Base-by-base conservation (phyloP, 2,797 vertebrate species). In the Fratercula arctica region DNA sequence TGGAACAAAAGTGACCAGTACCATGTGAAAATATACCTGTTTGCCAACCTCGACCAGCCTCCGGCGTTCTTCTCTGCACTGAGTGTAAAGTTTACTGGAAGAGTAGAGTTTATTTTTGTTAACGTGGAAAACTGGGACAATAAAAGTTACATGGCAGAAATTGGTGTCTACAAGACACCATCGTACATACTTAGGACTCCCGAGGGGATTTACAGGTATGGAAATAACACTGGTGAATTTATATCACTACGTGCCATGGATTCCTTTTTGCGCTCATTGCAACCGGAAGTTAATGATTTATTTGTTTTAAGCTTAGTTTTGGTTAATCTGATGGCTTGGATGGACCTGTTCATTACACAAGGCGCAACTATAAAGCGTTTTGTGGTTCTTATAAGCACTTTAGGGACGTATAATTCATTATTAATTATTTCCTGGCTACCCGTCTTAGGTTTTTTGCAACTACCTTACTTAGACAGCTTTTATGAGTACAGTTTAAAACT, bases 261-360 rank as follows among this genome's bases (percentile, higher is more conserved):
- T 96, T 98, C 99, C 3, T 99, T 99, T 93, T 97, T 99, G 92
- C 99, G 99, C 54, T 99, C 99, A 0, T 97, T 99, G 75, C 99
- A 99, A 83, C 99, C 99, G 2, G 99, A 99, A 97, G 99, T 99
- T 88, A 99, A 99, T 9, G 99, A 99, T 93, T 97, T 99, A 84
- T 99, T 99, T 96, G 98, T 99, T 82, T 98, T 99, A 83, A 99
- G 99, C 96, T 97, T 99, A 95, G 99, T 99, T 83, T 98, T 99
- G 94, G 99, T 99, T 95, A 99, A 99, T 95, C 96, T 99, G 66
- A 99, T 99, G 98, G 99, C 99, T 83, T 99, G 99, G 99, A 99
- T 99, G 99, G 99, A 99, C 98, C 98, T 99, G 89, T 99, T 99
- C 94, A 99, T 99, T 80, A 99, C 99, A n/a, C 99, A 99, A 94